Percentiles rank a stretch among this genome's conserved stretches.
Conservation (phyloP, 1,140 invertebrate genomes). For the Vanessa tameamea region DNA sequence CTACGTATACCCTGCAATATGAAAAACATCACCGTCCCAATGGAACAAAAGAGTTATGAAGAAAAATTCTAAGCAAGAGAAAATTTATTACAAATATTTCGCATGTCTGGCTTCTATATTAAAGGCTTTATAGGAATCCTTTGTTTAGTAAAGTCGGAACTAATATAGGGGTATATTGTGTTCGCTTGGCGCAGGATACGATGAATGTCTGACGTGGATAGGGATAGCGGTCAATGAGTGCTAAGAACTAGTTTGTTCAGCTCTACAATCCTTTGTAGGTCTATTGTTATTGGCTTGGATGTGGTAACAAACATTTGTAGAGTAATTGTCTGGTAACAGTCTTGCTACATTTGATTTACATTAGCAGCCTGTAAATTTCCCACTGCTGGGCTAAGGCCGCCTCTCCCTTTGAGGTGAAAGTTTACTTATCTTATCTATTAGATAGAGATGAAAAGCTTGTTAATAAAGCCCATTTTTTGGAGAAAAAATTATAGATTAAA, state of each 20-base stretch:
- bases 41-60: conserved; percentile 14
- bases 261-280: not conserved
- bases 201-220: conserved; percentile 18
- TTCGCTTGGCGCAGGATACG: not conserved
- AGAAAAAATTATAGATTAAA: no score
- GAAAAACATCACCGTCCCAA: conserved; percentile 4
- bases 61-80: conserved; percentile 15
- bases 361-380: no score
- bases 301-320: not conserved
- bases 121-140: conserved; percentile 26
- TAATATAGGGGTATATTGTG: conserved; percentile 13
- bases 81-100: conserved; percentile 30
- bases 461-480: no score
- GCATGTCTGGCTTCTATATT: conserved; percentile 17
- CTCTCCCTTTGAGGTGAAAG: no score
- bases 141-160: conserved; percentile 25
- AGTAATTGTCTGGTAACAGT: no score
- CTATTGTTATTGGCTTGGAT: not conserved
- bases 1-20: conserved; percentile 3
- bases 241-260: conserved; percentile 1
- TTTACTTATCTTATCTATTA: no score
- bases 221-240: conserved; percentile 15
- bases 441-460: no score
- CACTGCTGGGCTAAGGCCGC: no score
- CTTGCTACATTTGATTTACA: not conserved